Base-by-base conservation (phyloP, 2,113 vertebrate genomes). In the Notarius quadriscutis region DNA sequence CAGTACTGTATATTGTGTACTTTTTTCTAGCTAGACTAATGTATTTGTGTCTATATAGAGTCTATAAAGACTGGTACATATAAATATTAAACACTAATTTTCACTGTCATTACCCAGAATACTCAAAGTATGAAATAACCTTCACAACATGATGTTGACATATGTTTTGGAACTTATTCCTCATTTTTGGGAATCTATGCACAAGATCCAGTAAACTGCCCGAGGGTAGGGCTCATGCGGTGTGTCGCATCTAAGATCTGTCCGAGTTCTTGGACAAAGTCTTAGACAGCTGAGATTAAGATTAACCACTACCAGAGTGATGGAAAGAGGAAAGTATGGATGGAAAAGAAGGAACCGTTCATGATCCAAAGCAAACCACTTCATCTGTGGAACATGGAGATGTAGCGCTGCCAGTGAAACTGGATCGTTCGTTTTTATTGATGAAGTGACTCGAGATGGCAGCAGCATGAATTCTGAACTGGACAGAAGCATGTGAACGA, bases 281-380 rank as follows among this genome's bases (percentile, higher is more conserved):
- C 80, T 63, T 82, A 63, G 58, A 63, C 80, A 82, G 80, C 48
- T 27, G 48, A 34, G 51, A 79, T 79, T n/a, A 79, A 83, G 50
- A 67, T 69, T 72, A 72, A 84, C 65, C 51, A 71, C n/a, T 57
- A 72, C 30, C 50, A 71, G 30, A 72, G 17, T 84, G 65, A 71
- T 71, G 50, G 50, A 55, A 55, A 71, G n/a, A 71, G 82, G 63
- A 84, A 84, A 84, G 50, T 71, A 69, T 84, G 50, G 65, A 84
- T 25, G 67, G 67, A 84, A 84, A 72, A 69, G 63, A 55, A 84
- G 30, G 83, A 34, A 25, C 51, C 3, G 65, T 11, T 84, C 51
- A 30, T 5, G 18, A 74, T 27, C 81, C 81, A 83, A 69, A 20
- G 81, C 48, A 83, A 83, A 69, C 81, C 81, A 53, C 50, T 50